Conservation (phyloP, 2,113 vertebrate species). For the Mormoops blainvillei region DNA sequence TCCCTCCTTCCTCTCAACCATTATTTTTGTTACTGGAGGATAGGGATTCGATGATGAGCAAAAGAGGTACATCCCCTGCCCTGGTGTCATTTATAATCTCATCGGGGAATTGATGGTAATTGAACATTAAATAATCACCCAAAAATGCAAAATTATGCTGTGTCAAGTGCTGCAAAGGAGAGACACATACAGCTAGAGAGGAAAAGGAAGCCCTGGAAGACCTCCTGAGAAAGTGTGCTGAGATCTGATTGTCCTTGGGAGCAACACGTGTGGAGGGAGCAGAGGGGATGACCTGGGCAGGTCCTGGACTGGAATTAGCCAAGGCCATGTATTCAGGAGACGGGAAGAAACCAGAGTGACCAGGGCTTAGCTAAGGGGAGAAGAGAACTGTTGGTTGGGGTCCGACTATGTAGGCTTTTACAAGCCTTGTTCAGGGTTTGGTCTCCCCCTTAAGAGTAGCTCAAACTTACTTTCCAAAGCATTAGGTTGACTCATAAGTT, state of each 20-base stretch:
- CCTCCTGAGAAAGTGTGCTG: background rate
- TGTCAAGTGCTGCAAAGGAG: background rate
- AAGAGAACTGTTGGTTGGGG: background rate
- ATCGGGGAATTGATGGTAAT: background rate
- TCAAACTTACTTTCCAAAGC: background rate
- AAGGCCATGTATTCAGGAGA: background rate
- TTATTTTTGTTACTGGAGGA: background rate
- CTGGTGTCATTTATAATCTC: background rate
- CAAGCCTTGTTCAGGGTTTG: background rate
- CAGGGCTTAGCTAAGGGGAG: background rate
- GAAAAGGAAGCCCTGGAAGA: background rate
- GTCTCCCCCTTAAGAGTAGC: background rate
- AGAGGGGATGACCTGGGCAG: background rate
- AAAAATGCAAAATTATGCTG: background rate
- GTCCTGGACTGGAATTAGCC: background rate
- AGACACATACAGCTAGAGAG: background rate
- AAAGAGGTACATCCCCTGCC: background rate
- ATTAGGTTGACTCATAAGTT: background rate
- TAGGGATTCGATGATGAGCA: background rate
- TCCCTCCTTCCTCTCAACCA: background rate
- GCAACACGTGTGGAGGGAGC: background rate
- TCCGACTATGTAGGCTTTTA: background rate
- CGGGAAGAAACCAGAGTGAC: background rate
- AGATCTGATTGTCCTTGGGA: background rate
- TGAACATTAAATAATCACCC: background rate